phyloP scores from a whole-genome alignment of 2,113 vertebrate genomes.

The Corythoichthys intestinalis region DNA sequence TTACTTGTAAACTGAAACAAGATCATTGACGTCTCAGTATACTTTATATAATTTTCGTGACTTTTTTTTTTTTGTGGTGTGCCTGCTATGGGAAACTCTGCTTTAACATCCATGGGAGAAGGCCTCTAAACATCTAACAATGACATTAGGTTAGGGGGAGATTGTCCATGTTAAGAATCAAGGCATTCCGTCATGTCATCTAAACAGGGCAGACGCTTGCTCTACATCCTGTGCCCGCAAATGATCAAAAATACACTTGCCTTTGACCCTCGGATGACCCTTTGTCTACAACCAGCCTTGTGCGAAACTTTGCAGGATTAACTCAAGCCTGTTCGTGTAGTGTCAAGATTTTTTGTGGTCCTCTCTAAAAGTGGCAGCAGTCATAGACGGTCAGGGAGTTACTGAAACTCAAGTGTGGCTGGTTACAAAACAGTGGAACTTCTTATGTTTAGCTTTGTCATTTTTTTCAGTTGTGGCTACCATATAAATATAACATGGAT shows the following conservation, averaged over 20 bases:
- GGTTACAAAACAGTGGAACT: constrained; percentile 30
- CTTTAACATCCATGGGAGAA: constrained; percentile 38
- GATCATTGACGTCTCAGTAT: background rate
- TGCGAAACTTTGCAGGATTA: constrained; percentile 75
- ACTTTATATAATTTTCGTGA: background rate
- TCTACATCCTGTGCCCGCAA: constrained; percentile 57
- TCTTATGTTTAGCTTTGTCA: constrained; percentile 1
- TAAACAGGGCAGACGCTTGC: constrained; percentile 41
- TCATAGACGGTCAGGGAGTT: constrained; percentile 24
- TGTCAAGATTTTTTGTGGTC: constrained; percentile 60
- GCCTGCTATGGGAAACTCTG: background rate
- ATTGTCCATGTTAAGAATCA: constrained; percentile 40
- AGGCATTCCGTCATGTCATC: constrained; percentile 40
- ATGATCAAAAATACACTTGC: constrained; percentile 56
- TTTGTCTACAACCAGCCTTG: constrained; percentile 57
- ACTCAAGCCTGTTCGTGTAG: constrained; percentile 63
- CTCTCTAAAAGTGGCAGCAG: constrained; percentile 34
- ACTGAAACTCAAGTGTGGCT: constrained; percentile 29
- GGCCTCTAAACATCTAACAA: constrained; percentile 19
- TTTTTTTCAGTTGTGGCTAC: background rate
- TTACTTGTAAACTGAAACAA: background rate
- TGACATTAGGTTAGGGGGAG: constrained; percentile 19
- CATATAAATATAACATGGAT: background rate
- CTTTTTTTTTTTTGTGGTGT: background rate
- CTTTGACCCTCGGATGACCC: constrained; percentile 64